Base-by-base conservation (phyloP, 64 coral and sea anemone genomes). In the Montipora foliosa region DNA sequence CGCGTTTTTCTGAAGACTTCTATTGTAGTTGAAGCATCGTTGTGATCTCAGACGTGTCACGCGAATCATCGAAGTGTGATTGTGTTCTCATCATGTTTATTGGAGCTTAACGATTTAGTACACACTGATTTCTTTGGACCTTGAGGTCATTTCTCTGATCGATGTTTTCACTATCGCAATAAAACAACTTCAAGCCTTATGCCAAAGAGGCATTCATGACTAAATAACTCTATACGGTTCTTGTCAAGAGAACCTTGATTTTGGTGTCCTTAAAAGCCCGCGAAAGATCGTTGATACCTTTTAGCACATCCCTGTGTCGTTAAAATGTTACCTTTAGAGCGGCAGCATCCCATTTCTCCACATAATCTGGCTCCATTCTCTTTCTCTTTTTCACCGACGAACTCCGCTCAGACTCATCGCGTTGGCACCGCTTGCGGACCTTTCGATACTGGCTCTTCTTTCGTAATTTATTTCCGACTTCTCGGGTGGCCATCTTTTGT, bases 311-410 rank as follows among this genome's bases (percentile, higher is more conserved):
- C 2, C 37, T 37, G 8, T 49, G 6, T 71, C 19, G 3, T 5
- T 47, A 17, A 68, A 68, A 69, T 50, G 44, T 84, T 84, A 86
- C 82, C 82, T 86, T 86, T 25, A 86, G 66, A 50, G 82, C 82
- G 10, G 82, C 82, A 71, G 82, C 82, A 8, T 86, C 82, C 82
- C 82, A 86, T 71, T 86, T 86, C 82, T 86, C 82, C 44, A 86
- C 82, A 72, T 21, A 86, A 49, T 71, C 82, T 22, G 82, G 60
- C 17, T 86, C 67, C 82, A 86, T 86, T 51, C 19, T 86, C 46
- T 7, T 86, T 24, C 66, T 86, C 82, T 72, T 84, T 44, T 45
- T 86, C 44, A 72, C 82, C 82, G 66, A 72, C 47, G 66, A 70
- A 11, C 61, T 17, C 8, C 8, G 66, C 66, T 70, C 82, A 49